Evolutionary conservation across 2,888 invertebrate genomes (phyloP).

Genomic region (Cantharis lateralis): DNA sequence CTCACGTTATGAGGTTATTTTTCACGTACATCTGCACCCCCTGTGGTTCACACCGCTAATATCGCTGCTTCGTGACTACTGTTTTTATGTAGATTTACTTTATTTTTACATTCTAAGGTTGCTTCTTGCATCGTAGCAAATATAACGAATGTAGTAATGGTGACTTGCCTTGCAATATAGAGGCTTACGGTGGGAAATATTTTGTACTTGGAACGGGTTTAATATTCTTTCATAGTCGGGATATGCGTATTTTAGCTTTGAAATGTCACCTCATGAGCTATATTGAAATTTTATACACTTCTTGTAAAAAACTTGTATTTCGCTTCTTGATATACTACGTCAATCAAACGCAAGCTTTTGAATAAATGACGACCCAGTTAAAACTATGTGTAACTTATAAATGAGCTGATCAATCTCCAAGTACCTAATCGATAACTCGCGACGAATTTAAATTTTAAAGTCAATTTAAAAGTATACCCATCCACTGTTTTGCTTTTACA

Average conservation of each 20-base stretch:
- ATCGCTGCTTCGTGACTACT: constrained; percentile 41
- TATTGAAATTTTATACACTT: background rate
- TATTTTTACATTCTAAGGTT: constrained; percentile 40
- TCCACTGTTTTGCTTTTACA: background rate
- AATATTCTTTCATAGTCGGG: constrained; percentile 6
- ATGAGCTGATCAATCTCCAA: background rate
- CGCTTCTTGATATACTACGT: background rate
- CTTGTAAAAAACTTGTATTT: background rate
- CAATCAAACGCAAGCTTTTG: background rate
- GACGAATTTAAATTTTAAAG: background rate
- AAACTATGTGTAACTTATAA: background rate
- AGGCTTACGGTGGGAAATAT: constrained; percentile 11
- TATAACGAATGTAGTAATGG: constrained; percentile 26
- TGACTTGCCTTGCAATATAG: constrained; percentile 18
- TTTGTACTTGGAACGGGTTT: constrained; percentile 11
- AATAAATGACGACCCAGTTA: background rate
- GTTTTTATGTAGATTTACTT: constrained; percentile 40
- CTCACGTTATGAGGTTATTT: constrained; percentile 41
- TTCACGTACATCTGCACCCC: constrained; percentile 43
- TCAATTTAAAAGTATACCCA: background rate
- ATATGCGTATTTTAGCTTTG: background rate
- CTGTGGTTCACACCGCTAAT: constrained; percentile 38
- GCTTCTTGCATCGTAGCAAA: constrained; percentile 10
- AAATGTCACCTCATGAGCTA: background rate
- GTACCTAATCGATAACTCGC: background rate